These are phyloP conservation scores for Hemicordylus capensis DNA, from an alignment of 2,113 vertebrate species.

Conservation along the genomic window DNA sequence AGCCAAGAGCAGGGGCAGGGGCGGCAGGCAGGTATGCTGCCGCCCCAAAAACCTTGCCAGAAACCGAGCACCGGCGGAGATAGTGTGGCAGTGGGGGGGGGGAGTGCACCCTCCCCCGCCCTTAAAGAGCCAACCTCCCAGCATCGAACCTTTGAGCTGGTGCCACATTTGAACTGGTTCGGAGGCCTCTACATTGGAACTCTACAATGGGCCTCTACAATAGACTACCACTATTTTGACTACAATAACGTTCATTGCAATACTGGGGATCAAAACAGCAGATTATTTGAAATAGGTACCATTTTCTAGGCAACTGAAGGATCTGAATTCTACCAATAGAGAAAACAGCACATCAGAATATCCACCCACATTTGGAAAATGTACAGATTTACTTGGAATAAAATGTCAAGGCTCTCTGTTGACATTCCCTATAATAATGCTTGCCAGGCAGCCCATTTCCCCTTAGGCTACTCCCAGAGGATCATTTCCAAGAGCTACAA, in stretches of 20 bases:
- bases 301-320: background rate
- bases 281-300: slow-evolving; percentile 16
- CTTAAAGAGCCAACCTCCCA: too few relatives aligned
- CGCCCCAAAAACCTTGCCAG: too few relatives aligned
- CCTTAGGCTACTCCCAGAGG: background rate
- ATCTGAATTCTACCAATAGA: background rate
- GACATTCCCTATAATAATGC: background rate
- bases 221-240: background rate
- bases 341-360: background rate
- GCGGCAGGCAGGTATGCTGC: too few relatives aligned
- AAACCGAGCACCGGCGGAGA: too few relatives aligned
- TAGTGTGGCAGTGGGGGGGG: too few relatives aligned
- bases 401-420: background rate
- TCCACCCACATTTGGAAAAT: background rate
- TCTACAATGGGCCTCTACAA: too few relatives aligned
- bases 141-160: too few relatives aligned
- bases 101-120: too few relatives aligned
- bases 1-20: too few relatives aligned
- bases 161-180: too few relatives aligned
- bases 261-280: background rate
- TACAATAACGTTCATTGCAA: background rate
- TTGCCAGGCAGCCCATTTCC: background rate
- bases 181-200: too few relatives aligned
- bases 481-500: background rate
- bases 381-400: background rate